Conservation (phyloP, 2,797 vertebrate genomes). For the Eulemur mongoz region DNA sequence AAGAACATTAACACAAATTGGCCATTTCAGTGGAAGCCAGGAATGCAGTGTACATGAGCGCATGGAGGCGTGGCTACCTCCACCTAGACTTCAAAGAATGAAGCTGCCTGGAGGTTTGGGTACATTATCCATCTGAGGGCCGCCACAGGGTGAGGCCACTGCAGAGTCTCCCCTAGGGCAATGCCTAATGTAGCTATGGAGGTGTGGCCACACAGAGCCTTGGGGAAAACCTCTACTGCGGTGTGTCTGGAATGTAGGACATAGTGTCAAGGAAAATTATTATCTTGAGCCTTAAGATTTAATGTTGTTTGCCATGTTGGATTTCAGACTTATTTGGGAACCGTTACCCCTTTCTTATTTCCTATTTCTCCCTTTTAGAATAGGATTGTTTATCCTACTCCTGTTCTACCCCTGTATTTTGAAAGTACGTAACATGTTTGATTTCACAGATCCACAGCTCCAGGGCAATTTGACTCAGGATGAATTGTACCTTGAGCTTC, state of each 20-base stretch:
- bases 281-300: neutral
- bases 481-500: neutral
- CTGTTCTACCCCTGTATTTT: neutral
- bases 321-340: neutral
- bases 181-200: neutral
- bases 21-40: neutral
- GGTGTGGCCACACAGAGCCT: neutral
- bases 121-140: neutral
- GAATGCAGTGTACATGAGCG: neutral
- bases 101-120: neutral
- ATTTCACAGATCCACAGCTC: too few species aligned
- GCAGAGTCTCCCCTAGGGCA: neutral
- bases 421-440: too few species aligned
- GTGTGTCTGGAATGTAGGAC: neutral
- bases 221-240: neutral
- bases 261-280: neutral
- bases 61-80: neutral
- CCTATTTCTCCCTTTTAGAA: neutral
- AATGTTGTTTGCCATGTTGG: neutral
- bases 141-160: neutral
- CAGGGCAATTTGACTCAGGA: too few species aligned
- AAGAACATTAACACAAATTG: neutral
- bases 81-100: neutral
- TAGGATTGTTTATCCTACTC: neutral
- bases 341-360: neutral